Percentiles rank a stretch among this genome's conserved stretches.
Evolutionary conservation across 2,888 invertebrate species (phyloP).

Genomic region (Sericinus montela): DNA sequence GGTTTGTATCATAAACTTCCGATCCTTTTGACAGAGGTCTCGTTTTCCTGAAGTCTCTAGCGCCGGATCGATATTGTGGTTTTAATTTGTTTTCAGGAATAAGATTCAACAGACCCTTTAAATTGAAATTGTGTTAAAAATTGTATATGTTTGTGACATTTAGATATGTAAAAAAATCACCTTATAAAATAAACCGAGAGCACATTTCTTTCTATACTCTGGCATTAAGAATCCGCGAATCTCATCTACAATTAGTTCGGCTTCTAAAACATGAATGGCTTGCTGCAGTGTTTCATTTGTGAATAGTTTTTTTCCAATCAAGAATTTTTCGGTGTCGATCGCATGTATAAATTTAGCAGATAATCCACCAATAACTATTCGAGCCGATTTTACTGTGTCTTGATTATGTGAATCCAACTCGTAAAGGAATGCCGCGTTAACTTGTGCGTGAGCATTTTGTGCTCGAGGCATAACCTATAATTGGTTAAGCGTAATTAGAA

Average conservation of each 20-base stretch:
- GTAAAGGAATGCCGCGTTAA: conserved; percentile 86
- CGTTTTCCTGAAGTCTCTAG: conserved; percentile 57
- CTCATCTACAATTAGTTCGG: conserved; percentile 80
- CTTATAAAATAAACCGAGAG: conserved; percentile 67
- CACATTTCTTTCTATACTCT: conserved; percentile 79
- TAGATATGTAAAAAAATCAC: too few species aligned
- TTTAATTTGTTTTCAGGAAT: conserved; percentile 64
- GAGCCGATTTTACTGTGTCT: conserved; percentile 59
- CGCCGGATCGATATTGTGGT: conserved; percentile 72
- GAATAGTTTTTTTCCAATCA: conserved; percentile 50
- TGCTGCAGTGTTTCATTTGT: conserved; percentile 67
- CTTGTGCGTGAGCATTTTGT: conserved; percentile 86
- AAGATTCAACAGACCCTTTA: conserved; percentile 73
- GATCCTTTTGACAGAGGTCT: conserved; percentile 80
- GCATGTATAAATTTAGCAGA: conserved; percentile 78
- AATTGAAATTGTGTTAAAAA: too few species aligned
- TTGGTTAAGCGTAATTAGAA: not conserved
- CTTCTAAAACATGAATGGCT: conserved; percentile 73
- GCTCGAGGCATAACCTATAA: conserved; percentile 84
- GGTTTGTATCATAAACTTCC: conserved; percentile 82
- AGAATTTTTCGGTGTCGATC: conserved; percentile 72
- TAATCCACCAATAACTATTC: conserved; percentile 81
- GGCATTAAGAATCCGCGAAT: conserved; percentile 79
- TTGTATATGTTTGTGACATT: too few species aligned
- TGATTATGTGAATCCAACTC: conserved; percentile 57